These are phyloP conservation scores for Phalacrocorax brasilianus DNA, from an alignment of 2,113 vertebrate genomes.

Conservation along the genomic window DNA sequence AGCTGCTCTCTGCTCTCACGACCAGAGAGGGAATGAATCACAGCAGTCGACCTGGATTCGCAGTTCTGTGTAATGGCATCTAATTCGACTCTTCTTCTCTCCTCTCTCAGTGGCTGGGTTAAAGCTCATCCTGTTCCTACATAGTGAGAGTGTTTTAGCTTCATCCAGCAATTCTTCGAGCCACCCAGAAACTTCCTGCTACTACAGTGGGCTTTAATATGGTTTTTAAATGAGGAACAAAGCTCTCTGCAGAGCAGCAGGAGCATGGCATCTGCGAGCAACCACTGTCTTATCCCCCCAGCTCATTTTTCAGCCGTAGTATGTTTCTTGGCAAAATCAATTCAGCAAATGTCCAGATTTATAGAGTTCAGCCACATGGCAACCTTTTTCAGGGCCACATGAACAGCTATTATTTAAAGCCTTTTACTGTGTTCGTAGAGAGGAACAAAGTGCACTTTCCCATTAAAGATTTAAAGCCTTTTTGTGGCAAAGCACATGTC, in stretches of 20 bases:
- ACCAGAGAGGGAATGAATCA: not conserved
- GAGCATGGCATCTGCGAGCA: not conserved
- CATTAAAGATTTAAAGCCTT: constrained; percentile 64
- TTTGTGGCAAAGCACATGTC: constrained; percentile 40
- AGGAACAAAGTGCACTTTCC: constrained; percentile 55
- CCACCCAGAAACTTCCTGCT: not conserved
- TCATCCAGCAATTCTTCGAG: not conserved
- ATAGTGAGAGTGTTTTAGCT: not conserved
- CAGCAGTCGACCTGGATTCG: not conserved
- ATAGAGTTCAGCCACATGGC: constrained; percentile 60
- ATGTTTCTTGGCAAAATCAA: constrained; percentile 64
- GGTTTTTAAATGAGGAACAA: not conserved
- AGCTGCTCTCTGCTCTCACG: not conserved
- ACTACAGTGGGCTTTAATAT: not conserved
- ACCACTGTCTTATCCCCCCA: not conserved
- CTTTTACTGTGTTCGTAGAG: constrained; percentile 46
- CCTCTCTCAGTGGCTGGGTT: not conserved
- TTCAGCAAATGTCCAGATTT: constrained; percentile 67
- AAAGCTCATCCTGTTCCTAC: not conserved
- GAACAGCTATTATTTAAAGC: constrained; percentile 65
- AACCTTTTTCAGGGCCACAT: constrained; percentile 61
- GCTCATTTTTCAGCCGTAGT: constrained; percentile 45
- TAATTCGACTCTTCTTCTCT: not conserved
- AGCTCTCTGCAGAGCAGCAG: constrained; percentile 1
- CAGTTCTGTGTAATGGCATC: not conserved